Conservation (phyloP, 2,888 invertebrate genomes). For the Ceramica pisi region DNA sequence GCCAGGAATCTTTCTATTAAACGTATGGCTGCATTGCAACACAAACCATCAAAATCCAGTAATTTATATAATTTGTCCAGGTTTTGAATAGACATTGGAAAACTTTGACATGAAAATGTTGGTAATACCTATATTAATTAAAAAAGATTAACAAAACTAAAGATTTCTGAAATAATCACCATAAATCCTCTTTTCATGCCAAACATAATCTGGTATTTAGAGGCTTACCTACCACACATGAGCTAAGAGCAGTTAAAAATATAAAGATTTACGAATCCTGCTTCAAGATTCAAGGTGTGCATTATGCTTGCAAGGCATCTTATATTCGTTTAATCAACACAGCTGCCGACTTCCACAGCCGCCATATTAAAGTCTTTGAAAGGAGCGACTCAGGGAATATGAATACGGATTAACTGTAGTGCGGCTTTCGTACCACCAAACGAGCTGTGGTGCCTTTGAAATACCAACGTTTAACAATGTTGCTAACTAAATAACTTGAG, state of each 20-base stretch:
- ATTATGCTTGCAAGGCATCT: slow-evolving; percentile 52
- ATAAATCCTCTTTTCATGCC: background rate
- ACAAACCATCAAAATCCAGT: too few relatives aligned
- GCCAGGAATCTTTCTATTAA: too few relatives aligned
- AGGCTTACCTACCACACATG: background rate
- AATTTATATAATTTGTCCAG: too few relatives aligned
- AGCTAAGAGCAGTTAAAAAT: slow-evolving; percentile 1
- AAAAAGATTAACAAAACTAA: background rate
- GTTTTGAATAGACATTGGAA: too few relatives aligned
- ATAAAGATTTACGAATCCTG: slow-evolving; percentile 42
- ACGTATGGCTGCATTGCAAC: too few relatives aligned
- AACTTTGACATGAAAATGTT: too few relatives aligned
- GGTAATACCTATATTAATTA: too few relatives aligned
- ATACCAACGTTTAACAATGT: slow-evolving; percentile 46
- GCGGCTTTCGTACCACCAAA: slow-evolving; percentile 50
- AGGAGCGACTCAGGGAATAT: slow-evolving; percentile 54
- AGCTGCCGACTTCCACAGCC: slow-evolving; percentile 43
- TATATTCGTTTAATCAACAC: slow-evolving; percentile 64
- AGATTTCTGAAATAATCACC: background rate
- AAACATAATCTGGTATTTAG: background rate
- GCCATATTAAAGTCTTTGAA: slow-evolving; percentile 60
- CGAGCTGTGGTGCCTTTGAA: slow-evolving; percentile 49
- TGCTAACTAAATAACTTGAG: slow-evolving; percentile 27
- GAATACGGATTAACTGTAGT: slow-evolving; percentile 61
- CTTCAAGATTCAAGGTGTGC: slow-evolving; percentile 38